These are phyloP conservation scores for Drosophila mauritiana DNA, from an alignment of 1,140 invertebrate species.

Conservation along the genomic window DNA sequence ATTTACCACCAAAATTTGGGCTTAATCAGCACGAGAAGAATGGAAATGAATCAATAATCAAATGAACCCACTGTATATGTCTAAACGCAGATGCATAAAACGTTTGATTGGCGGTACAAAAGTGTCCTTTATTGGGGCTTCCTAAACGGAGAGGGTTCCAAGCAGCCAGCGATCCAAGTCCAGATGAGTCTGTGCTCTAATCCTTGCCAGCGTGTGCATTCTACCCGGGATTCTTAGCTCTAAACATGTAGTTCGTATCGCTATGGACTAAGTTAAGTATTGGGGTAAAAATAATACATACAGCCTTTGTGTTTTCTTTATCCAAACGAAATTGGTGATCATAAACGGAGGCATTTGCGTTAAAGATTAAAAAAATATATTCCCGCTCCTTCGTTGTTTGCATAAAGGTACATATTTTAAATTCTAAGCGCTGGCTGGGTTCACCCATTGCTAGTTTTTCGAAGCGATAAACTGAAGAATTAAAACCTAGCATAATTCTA, in stretches of 20 bases:
- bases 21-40: too few relatives aligned
- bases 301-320: slow-evolving; percentile 7
- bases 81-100: background rate
- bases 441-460: background rate
- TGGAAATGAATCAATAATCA: background rate
- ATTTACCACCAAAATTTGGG: background rate
- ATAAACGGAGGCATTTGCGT: background rate
- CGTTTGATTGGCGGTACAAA: slow-evolving; percentile 30
- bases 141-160: background rate
- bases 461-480: background rate
- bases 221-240: slow-evolving; percentile 10
- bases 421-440: background rate
- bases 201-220: background rate
- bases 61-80: too few relatives aligned
- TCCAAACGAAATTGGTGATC: slow-evolving; percentile 3
- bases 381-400: slow-evolving; percentile 3
- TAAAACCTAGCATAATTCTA: background rate
- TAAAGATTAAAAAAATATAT: background rate
- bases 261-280: slow-evolving; percentile 11
- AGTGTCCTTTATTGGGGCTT: slow-evolving; percentile 42
- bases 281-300: slow-evolving; percentile 27
- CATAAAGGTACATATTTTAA: slow-evolving; percentile 7
- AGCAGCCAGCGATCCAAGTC: background rate
- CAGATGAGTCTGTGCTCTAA: background rate
- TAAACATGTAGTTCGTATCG: slow-evolving; percentile 5